Evolutionary conservation across 2,888 invertebrate genomes (phyloP), one percentile per base, ranked within the genome.

Genomic region (Euphydryas editha): DNA sequence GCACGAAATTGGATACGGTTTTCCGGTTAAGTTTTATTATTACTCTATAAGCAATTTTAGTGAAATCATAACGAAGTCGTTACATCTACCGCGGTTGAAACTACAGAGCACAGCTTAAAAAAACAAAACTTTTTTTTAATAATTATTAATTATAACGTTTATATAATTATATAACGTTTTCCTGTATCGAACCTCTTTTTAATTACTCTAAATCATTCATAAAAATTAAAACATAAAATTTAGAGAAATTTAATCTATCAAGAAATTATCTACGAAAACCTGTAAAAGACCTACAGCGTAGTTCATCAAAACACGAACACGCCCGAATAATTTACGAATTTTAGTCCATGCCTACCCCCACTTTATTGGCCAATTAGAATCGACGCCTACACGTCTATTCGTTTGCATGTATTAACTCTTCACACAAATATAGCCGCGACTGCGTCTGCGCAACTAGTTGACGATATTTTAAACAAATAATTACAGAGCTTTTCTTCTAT

Each of bases 361-460:
- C 69, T 83, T 82, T 81, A 82, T 81, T 81, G 81, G 77, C 81
- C 84, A 84, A 84, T 84, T 82, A 86, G 78, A 75, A 71, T 67
- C 72, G 62, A 77, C 85, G 81, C 83, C 84, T 78, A 86, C 85
- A 78, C 76, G 68, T 72, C 67, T 54, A 69, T 76, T 75, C 75
- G 79, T 82, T 82, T 77, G 80, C 82, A 83, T 84, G 77, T 67
- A 65, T 65, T 76, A 58, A 42, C 51, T 56, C 62, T 51, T 60
- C 39, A 47, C 30, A 58, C 24, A 58, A 42, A 21, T 13, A 42
- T 39, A 57, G 21, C 21, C 57, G 21, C 10, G 42, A 57, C 30
- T 57, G 13, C 37, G 57, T 21, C 36, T 54, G 54, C 17, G 54
- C 11, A 49, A 13, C 15, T 20, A 20, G 20, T 21, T 54, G 17